Percentiles rank a stretch among this genome's conserved stretches.
phyloP scores from a whole-genome alignment of 2,113 vertebrate genomes.

The Tylochromis polylepis region DNA sequence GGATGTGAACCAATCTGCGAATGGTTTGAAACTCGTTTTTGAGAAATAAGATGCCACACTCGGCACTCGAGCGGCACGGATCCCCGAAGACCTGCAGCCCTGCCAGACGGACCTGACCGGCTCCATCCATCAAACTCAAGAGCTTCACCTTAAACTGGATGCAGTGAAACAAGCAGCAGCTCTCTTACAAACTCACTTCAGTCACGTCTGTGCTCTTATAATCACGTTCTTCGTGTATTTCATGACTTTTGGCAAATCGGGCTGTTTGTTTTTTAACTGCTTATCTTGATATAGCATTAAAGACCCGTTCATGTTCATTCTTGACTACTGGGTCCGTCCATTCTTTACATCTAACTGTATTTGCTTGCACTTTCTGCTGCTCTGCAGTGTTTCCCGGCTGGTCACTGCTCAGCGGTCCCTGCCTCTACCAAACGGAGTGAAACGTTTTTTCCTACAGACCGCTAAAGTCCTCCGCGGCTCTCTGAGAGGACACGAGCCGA shows the following conservation, averaged over 20 bases:
- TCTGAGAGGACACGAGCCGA: background rate
- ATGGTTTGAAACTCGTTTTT: background rate
- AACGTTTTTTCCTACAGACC: too few relatives aligned
- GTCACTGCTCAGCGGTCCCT: too few relatives aligned
- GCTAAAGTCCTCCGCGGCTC: background rate
- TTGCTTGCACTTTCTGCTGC: too few relatives aligned
- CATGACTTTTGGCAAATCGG: background rate
- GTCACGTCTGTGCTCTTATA: background rate
- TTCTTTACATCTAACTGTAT: too few relatives aligned
- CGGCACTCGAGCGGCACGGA: background rate
- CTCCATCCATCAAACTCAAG: background rate
- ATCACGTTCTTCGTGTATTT: background rate
- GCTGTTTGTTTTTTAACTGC: background rate
- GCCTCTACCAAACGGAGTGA: too few relatives aligned
- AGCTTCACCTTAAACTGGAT: background rate
- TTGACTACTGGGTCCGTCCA: too few relatives aligned
- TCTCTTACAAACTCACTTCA: background rate
- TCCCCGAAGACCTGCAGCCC: background rate
- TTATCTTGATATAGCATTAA: too few relatives aligned
- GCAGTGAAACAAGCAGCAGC: background rate
- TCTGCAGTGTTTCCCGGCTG: too few relatives aligned
- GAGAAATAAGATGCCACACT: background rate
- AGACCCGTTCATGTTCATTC: too few relatives aligned
- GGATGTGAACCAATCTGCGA: background rate
- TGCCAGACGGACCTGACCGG: background rate